A percentile compares a stretch with the other conserved stretches of the same genome.
phyloP scores from a whole-genome alignment of 2,113 vertebrate genomes.

The Gymnocephalus cernua region DNA sequence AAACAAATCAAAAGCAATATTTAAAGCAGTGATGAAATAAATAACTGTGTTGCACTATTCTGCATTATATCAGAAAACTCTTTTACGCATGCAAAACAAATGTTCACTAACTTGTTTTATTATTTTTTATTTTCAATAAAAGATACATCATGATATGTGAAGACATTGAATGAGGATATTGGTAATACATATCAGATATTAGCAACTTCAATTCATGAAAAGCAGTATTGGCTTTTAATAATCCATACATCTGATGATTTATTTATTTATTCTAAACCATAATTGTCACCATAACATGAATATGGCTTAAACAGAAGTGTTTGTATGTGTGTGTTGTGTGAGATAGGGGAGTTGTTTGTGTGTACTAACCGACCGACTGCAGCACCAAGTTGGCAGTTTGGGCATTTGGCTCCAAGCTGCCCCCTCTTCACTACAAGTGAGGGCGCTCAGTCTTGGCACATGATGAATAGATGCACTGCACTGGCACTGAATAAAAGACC shows the following conservation, averaged over 20 bases:
- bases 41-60: too few species aligned
- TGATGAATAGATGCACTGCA: slow-evolving; percentile 77
- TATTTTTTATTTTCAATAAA: not conserved
- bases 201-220: not conserved
- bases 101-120: not conserved
- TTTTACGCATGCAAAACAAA: not conserved
- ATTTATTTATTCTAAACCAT: not conserved
- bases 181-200: not conserved
- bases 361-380: slow-evolving; percentile 44
- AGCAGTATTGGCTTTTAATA: not conserved
- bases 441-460: slow-evolving; percentile 73
- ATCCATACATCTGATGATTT: slow-evolving; percentile 10
- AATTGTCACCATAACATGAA: not conserved
- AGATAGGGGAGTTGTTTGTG: slow-evolving; percentile 29
- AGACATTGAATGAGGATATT: not conserved
- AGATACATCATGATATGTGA: not conserved
- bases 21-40: too few species aligned
- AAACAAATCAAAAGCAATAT: too few species aligned
- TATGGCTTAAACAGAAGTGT: slow-evolving; percentile 7
- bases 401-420: slow-evolving; percentile 63
- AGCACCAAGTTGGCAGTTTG: slow-evolving; percentile 68
- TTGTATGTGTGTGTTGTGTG: slow-evolving; percentile 19
- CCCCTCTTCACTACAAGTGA: slow-evolving; percentile 77
- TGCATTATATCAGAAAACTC: not conserved
- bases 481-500: slow-evolving; percentile 68